Evolutionary conservation across 2,797 vertebrate genomes (phyloP).

Genomic region (Eupleurogrammus muticus): DNA sequence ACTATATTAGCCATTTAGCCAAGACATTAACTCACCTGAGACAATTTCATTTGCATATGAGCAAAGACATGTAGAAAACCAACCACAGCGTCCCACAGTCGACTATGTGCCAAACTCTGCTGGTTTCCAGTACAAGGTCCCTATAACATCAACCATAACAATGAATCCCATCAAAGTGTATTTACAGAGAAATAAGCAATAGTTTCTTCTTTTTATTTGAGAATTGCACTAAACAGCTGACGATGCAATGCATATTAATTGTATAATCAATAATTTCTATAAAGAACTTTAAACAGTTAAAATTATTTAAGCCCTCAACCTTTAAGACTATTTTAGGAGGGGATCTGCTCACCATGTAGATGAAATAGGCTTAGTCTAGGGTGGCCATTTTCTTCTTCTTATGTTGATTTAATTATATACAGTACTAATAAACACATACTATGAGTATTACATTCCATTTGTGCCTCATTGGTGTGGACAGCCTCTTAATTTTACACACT

Average conservation of each 20-base stretch:
- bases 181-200: not conserved
- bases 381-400: no score
- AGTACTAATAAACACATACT: no score
- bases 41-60: slow-evolving; percentile 98
- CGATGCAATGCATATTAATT: not conserved
- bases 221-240: not conserved
- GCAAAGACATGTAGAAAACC: slow-evolving; percentile 97
- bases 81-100: slow-evolving; percentile 96
- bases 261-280: not conserved
- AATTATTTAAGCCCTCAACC: not conserved
- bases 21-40: slow-evolving; percentile 85
- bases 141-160: slow-evolving; percentile 65
- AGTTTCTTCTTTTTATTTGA: not conserved
- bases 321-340: not conserved
- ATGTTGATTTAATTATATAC: no score
- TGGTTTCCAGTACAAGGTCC: slow-evolving; percentile 97
- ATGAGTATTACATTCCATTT: no score
- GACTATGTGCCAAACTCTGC: slow-evolving; percentile 95
- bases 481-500: no score
- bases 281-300: not conserved
- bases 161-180: not conserved
- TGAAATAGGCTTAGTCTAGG: no score
- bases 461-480: no score
- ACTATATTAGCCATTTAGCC: no score
- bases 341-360: no score